A percentile compares a stretch with the other conserved stretches of the same genome.
These are phyloP conservation scores for Emmelina monodactyla DNA, from an alignment of 2,888 invertebrate genomes.

Conservation along the genomic window DNA sequence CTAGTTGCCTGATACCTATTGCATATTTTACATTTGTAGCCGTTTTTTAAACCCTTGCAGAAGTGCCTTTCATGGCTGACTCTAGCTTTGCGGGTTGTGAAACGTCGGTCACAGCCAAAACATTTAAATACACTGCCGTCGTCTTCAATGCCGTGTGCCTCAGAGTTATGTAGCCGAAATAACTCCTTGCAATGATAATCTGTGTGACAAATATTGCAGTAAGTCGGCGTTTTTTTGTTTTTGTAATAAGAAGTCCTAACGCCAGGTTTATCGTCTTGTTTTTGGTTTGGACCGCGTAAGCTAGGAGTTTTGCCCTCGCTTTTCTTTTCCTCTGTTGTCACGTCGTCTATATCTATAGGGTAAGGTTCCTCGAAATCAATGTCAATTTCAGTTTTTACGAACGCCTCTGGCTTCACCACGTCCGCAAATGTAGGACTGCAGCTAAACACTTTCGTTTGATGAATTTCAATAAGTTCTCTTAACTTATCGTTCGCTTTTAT, in stretches of 20 bases:
- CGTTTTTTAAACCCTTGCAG: conserved; percentile 41
- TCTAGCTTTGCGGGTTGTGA: conserved; percentile 30
- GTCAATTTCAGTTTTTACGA: too few relatives aligned
- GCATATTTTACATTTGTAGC: conserved; percentile 39
- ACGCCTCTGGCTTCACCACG: too few relatives aligned
- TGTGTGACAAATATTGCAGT: conserved; percentile 37
- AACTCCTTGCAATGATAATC: conserved; percentile 26
- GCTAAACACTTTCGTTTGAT: conserved; percentile 3
- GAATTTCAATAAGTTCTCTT: conserved; percentile 22
- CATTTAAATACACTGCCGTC: conserved; percentile 33
- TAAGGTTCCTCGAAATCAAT: too few relatives aligned
- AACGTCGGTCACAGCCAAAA: conserved; percentile 45
- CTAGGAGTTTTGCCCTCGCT: conserved; percentile 14
- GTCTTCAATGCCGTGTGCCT: conserved; percentile 34
- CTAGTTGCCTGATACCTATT: conserved; percentile 32
- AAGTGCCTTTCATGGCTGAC: conserved; percentile 34
- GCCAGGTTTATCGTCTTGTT: conserved; percentile 6
- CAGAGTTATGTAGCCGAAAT: conserved; percentile 29
- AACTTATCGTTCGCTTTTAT: conserved; percentile 29
- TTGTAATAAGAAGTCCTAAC: conserved; percentile 18
- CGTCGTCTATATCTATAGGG: too few relatives aligned
- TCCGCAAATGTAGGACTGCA: too few relatives aligned
- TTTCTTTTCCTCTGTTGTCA: neutral
- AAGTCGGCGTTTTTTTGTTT: conserved; percentile 25
- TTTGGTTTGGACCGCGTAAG: too few relatives aligned